These are phyloP conservation scores for Rhynchotus rufescens DNA, from an alignment of 2,797 vertebrate species.

Conservation along the genomic window DNA sequence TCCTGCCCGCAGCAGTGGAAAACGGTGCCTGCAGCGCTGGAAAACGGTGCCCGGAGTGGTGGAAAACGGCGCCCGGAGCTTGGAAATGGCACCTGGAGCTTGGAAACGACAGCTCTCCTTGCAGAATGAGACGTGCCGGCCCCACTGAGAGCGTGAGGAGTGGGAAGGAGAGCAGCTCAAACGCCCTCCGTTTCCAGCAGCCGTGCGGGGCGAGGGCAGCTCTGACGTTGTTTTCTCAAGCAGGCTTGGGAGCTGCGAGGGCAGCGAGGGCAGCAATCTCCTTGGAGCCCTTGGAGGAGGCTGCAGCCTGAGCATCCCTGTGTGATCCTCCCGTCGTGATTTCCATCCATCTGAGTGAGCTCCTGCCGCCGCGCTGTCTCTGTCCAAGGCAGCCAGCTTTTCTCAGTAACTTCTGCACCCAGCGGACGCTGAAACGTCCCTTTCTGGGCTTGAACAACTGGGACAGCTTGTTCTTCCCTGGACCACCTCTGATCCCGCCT, in stretches of 20 bases:
- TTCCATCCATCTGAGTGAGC: neutral
- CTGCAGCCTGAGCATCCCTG: neutral
- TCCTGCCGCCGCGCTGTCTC: neutral
- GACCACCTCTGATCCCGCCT: neutral
- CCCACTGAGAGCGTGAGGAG: neutral
- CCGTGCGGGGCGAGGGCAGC: neutral
- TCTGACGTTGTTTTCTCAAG: neutral
- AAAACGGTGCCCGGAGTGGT: too few relatives aligned
- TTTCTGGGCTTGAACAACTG: neutral
- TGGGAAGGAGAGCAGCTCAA: neutral
- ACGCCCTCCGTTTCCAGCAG: neutral
- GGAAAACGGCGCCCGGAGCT: neutral
- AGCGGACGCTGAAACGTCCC: neutral
- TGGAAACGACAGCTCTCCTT: neutral
- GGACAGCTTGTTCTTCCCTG: neutral
- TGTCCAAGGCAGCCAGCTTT: neutral
- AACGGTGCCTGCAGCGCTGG: too few relatives aligned
- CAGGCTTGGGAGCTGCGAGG: neutral
- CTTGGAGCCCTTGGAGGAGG: neutral
- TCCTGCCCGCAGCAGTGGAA: fast-evolving
- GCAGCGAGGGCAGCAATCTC: conserved; percentile 9
- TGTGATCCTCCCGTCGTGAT: fast-evolving
- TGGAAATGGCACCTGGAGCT: too few relatives aligned
- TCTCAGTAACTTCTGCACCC: neutral
- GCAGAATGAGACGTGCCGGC: fast-evolving